Conservation (phyloP, 2,888 invertebrate genomes). For the Calliopum simillimum region DNA sequence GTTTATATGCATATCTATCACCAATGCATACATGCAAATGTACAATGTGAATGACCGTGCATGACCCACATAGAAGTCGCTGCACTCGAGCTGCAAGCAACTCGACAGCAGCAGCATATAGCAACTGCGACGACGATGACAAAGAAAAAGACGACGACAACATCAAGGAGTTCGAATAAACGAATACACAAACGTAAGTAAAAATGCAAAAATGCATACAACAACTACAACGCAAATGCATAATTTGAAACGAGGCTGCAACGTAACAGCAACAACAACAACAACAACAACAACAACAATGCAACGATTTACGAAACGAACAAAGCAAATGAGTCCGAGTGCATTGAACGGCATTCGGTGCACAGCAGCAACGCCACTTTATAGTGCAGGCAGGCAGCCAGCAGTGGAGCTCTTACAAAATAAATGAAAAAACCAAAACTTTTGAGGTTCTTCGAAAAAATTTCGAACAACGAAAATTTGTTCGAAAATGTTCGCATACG, state of each 20-base stretch:
- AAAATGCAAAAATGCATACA: slow-evolving; percentile 22
- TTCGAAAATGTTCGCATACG: too few relatives aligned
- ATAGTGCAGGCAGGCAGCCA: slow-evolving; percentile 14
- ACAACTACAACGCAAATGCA: slow-evolving; percentile 5
- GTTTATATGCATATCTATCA: slow-evolving; percentile 2
- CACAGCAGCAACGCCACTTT: slow-evolving; percentile 42
- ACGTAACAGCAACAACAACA: slow-evolving; percentile 6
- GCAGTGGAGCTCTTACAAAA: neutral
- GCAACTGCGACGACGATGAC: slow-evolving; percentile 39
- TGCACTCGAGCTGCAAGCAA: slow-evolving; percentile 66
- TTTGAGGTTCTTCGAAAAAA: slow-evolving; percentile 46
- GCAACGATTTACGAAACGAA: neutral
- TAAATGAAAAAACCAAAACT: slow-evolving; percentile 14
- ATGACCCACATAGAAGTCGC: slow-evolving; percentile 78
- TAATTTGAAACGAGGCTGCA: slow-evolving; percentile 53
- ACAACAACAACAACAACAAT: neutral
- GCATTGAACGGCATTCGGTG: slow-evolving; percentile 65
- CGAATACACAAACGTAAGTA: slow-evolving; percentile 37
- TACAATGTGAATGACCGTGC: slow-evolving; percentile 70
- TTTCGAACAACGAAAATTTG: slow-evolving; percentile 38
- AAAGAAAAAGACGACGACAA: slow-evolving; percentile 37
- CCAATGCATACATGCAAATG: neutral
- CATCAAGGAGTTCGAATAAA: slow-evolving; percentile 36
- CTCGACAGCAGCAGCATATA: slow-evolving; percentile 47
- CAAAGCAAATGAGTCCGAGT: slow-evolving; percentile 52